phyloP scores from a whole-genome alignment of 1,140 invertebrate genomes.

The silkworm (Bombyx mori) region DNA sequence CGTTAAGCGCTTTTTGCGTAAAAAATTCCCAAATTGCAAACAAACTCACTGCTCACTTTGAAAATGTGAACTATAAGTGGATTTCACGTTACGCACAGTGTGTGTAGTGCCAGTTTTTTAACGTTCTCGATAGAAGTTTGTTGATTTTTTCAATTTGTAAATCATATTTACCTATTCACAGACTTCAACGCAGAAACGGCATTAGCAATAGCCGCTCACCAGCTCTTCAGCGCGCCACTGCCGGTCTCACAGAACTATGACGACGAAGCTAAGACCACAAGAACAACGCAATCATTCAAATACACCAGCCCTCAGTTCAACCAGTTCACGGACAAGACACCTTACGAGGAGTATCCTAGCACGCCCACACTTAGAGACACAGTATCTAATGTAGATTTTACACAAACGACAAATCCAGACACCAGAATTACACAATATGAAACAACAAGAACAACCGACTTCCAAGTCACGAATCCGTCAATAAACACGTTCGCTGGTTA shows the following conservation, averaged over 20 bases:
- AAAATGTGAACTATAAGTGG: too few species aligned
- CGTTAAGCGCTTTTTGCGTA: too few species aligned
- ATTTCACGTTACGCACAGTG: too few species aligned
- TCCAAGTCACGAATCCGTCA: conserved; percentile 3
- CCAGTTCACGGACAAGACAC: conserved; percentile 34
- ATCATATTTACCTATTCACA: conserved; percentile 15
- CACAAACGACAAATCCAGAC: conserved; percentile 4
- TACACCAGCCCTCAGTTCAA: conserved; percentile 32
- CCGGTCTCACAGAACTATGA: conserved; percentile 55
- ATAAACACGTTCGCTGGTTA: background rate
- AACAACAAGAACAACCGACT: conserved; percentile 6
- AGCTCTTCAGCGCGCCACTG: conserved; percentile 56
- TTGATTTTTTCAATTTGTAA: too few species aligned
- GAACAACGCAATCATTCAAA: conserved; percentile 35
- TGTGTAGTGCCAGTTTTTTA: too few species aligned
- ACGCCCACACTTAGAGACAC: conserved; percentile 4
- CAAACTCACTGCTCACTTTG: too few species aligned
- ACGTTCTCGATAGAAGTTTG: too few species aligned
- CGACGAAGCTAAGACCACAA: conserved; percentile 32
- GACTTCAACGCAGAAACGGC: conserved; percentile 56
- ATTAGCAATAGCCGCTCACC: conserved; percentile 61
- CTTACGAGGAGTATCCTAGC: conserved; percentile 27
- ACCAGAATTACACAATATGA: conserved; percentile 6
- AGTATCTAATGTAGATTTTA: conserved; percentile 3
- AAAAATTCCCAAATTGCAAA: too few species aligned